Evolutionary conservation across 2,113 vertebrate genomes (phyloP), one percentile per base, ranked within the genome.

Genomic region (Bubo bubo): DNA sequence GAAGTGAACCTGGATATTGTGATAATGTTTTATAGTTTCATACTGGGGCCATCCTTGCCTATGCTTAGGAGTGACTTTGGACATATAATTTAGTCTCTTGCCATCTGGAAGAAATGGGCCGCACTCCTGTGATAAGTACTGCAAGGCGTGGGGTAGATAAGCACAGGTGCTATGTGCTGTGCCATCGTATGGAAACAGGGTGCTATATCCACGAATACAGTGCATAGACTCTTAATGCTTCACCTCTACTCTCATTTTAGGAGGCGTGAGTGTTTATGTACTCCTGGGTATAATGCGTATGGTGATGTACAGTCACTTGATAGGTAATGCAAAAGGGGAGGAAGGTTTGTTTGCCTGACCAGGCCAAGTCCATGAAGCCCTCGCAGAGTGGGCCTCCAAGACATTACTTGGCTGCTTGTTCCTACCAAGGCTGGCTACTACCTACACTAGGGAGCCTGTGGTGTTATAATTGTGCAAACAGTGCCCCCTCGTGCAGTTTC

Each of bases 371-470:
- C 21, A 1, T 12, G 32, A 34, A 85, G n/a, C 28, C 23, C 18
- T 43, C 4, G 2, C 34, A 64, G 23, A 1, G 0, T 11, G n/a
- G 49, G 6, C 49, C 5, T 75, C 37, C 39, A 21, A 41, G 71
- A 50, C 14, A 2, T 83, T 43, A 28, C 14, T 49, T 82, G 23
- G 41, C 74, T 55, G 41, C 70, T 49, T 37, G 22, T 80, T 84
- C 50, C 53, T 45, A 3, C 63, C 41, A 7, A 27, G 34, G 30
- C 59, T 88, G 77, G 10, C 56, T 76, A 4, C 63, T 47, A 0
- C 30, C 32, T 68, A 5, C 28, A 2, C 3, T 3, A 8, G 35
- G 35, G 58, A 59, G 49, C n/a, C 67, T n/a, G 35, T 24, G 49
- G 35, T 59, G 50, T 12, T 59, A 10, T 18, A 35, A n/a, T 14